These are phyloP conservation scores for Magallana nippona DNA, from an alignment of 2,888 invertebrate genomes.

Conservation along the genomic window DNA sequence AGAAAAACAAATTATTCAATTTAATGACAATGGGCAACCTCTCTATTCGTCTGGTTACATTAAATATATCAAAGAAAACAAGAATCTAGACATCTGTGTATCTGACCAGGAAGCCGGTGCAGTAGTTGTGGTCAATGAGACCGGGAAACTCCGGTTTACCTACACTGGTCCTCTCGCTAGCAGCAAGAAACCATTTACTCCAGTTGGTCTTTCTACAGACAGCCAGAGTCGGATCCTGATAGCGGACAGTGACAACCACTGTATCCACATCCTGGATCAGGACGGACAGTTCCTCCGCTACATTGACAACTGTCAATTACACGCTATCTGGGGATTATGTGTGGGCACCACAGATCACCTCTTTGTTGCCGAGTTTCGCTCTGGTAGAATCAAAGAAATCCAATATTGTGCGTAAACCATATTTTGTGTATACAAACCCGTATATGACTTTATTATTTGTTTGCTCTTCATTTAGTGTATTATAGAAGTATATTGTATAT, in stretches of 20 bases:
- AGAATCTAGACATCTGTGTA: background rate
- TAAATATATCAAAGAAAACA: background rate
- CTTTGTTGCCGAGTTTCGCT: background rate
- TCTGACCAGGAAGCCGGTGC: background rate
- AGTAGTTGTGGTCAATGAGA: background rate
- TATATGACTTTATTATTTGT: no score
- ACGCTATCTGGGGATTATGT: background rate
- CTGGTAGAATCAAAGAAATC: background rate
- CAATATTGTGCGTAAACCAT: background rate
- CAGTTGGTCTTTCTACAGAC: background rate
- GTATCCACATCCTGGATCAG: background rate
- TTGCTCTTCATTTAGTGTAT: no score
- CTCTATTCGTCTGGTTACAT: background rate
- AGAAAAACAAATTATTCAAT: background rate
- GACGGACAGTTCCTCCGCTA: background rate
- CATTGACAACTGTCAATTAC: conserved; percentile 1
- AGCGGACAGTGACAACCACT: background rate
- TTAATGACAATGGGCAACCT: background rate
- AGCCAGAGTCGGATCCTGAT: background rate
- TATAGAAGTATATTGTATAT: no score
- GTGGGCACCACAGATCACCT: background rate
- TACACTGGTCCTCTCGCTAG: background rate
- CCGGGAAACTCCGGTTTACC: conserved; percentile 3
- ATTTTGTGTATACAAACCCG: no score
- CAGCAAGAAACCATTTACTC: background rate